Evolutionary conservation across 2,797 vertebrate genomes (phyloP).

Genomic region (Gallinago nigripennis): DNA sequence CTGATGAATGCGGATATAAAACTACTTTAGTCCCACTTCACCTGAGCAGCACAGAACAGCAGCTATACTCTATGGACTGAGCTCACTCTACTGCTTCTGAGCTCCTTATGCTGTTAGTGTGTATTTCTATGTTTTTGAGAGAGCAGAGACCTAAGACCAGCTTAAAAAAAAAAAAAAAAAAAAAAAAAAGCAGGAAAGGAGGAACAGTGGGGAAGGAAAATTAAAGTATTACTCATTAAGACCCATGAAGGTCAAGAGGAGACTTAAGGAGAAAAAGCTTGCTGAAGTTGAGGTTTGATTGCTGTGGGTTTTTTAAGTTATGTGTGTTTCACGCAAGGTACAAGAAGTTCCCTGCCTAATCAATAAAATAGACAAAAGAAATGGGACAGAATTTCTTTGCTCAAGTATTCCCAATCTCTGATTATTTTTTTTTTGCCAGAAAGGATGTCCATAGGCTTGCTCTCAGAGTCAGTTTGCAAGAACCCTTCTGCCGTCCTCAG

Average conservation of each 20-base stretch:
- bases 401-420: neutral
- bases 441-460: neutral
- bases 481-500: neutral
- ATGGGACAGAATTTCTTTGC: neutral
- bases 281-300: neutral
- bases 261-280: neutral
- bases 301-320: neutral
- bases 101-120: neutral
- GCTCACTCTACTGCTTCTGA: neutral
- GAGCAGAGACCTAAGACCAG: neutral
- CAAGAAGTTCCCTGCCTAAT: neutral
- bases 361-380: neutral
- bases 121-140: neutral
- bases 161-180: too few relatives aligned
- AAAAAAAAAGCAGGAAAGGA: rapidly evolving
- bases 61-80: neutral
- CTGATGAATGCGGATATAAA: neutral
- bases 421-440: neutral
- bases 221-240: neutral
- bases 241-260: neutral
- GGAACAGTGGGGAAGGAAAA: neutral
- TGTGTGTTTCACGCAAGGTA: neutral
- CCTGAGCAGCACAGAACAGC: neutral
- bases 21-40: neutral
- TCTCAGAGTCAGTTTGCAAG: neutral